A percentile compares a stretch with the other conserved stretches of the same genome.
phyloP scores from a whole-genome alignment of 2,888 invertebrate species.

The Drosophila borealis region DNA sequence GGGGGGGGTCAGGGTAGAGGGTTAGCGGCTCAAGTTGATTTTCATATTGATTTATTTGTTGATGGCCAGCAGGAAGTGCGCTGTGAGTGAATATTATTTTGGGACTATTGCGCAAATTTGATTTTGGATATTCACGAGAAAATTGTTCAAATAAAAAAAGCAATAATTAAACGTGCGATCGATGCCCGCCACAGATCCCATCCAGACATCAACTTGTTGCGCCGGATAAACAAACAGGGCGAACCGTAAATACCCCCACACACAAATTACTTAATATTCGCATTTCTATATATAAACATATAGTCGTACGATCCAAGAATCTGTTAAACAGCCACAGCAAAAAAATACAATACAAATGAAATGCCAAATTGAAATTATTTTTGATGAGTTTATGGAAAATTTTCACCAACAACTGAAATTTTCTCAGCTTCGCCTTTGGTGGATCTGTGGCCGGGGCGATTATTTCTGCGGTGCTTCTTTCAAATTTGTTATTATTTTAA shows the following conservation, averaged over 20 bases:
- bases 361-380: conserved; percentile 55
- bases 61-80: conserved; percentile 53
- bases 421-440: background rate
- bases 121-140: conserved; percentile 32
- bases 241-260: conserved; percentile 6
- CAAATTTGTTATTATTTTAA: conserved; percentile 75
- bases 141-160: conserved; percentile 59
- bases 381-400: conserved; percentile 71
- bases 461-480: conserved; percentile 51
- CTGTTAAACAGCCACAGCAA: conserved; percentile 23
- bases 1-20: background rate
- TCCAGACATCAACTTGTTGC: conserved; percentile 69
- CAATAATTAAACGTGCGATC: conserved; percentile 62
- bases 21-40: conserved; percentile 26
- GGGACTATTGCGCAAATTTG: conserved; percentile 69
- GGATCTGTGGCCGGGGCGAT: conserved; percentile 11
- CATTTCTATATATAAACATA: conserved; percentile 10
- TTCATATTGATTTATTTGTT: conserved; percentile 53
- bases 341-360: conserved; percentile 14
- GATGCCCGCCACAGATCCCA: conserved; percentile 31
- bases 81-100: conserved; percentile 56
- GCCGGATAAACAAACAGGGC: conserved; percentile 67
- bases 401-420: conserved; percentile 40
- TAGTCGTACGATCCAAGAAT: conserved; percentile 24
- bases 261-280: conserved; percentile 66